Conservation (phyloP, 2,113 vertebrate genomes). For the Dipodomys spectabilis region DNA sequence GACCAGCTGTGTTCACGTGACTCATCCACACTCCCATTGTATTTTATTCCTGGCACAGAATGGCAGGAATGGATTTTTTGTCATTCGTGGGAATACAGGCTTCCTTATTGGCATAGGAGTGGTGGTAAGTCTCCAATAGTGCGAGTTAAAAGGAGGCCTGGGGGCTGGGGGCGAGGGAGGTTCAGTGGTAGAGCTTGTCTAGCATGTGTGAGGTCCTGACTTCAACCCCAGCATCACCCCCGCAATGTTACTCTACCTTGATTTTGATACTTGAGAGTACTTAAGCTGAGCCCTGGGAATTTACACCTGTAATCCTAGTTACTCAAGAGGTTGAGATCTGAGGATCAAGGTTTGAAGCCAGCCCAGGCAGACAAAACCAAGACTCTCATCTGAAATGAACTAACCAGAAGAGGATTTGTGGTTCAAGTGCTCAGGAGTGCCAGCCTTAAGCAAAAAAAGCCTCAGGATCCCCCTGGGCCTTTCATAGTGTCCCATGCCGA, state of each 20-base stretch:
- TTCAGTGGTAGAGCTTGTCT: neutral
- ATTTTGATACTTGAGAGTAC: constrained; percentile 22
- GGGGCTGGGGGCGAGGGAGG: neutral
- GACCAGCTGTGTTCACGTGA: neutral
- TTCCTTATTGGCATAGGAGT: neutral
- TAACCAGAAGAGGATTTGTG: too few species aligned
- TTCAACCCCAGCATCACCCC: too few species aligned
- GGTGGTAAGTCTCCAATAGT: neutral
- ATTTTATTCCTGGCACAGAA: neutral
- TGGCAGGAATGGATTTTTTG: neutral
- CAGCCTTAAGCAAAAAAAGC: too few species aligned
- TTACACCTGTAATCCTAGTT: too few species aligned
- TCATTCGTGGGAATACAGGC: neutral
- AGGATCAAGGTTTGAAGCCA: too few species aligned
- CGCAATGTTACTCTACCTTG: neutral
- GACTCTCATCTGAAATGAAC: too few species aligned
- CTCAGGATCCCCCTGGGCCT: too few species aligned
- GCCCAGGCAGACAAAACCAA: too few species aligned
- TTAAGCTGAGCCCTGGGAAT: neutral
- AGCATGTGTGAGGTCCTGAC: neutral
- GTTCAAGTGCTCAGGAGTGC: too few species aligned
- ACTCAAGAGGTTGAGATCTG: too few species aligned
- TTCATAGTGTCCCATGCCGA: too few species aligned
- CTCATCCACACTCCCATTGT: neutral
- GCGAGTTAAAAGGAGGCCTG: constrained; percentile 15